Conservation (phyloP, 2,888 invertebrate species). For the Crioceris asparagi region DNA sequence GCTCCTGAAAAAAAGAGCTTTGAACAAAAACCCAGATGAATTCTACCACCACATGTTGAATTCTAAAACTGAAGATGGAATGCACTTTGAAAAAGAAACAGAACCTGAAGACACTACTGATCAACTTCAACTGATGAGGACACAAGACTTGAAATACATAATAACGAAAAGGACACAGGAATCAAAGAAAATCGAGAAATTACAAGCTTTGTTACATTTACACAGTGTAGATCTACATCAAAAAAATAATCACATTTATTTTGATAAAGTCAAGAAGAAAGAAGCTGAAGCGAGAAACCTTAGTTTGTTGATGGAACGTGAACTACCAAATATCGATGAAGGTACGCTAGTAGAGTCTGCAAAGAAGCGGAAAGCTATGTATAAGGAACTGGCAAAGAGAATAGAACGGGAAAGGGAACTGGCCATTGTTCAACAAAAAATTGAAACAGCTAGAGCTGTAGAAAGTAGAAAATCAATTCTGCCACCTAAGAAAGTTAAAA, state of each 20-base stretch:
- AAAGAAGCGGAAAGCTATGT: slow-evolving; percentile 51
- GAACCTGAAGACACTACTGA: slow-evolving; percentile 67
- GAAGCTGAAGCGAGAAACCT: slow-evolving; percentile 43
- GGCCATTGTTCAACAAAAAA: slow-evolving; percentile 63
- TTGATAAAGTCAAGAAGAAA: slow-evolving; percentile 64
- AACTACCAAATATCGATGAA: slow-evolving; percentile 49
- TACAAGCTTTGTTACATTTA: slow-evolving; percentile 73
- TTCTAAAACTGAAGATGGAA: slow-evolving; percentile 53
- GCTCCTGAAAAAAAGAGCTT: slow-evolving; percentile 69
- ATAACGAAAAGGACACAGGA: slow-evolving; percentile 78
- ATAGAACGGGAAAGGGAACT: slow-evolving; percentile 69
- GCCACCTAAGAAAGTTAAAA: slow-evolving; percentile 54
- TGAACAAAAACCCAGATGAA: slow-evolving; percentile 95
- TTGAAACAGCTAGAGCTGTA: slow-evolving; percentile 60
- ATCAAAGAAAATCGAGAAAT: slow-evolving; percentile 59
- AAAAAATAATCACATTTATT: slow-evolving; percentile 70
- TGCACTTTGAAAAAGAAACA: slow-evolving; percentile 57
- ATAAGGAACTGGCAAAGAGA: slow-evolving; percentile 64
- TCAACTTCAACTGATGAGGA: slow-evolving; percentile 80
- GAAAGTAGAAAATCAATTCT: slow-evolving; percentile 49
- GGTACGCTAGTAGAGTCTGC: slow-evolving; percentile 42
- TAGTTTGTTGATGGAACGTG: slow-evolving; percentile 43
- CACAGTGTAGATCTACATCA: slow-evolving; percentile 59
- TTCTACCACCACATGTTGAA: slow-evolving; percentile 97
- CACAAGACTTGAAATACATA: slow-evolving; percentile 86